phyloP scores from a whole-genome alignment of 2,797 vertebrate genomes.

The Darevskia nairensis region DNA sequence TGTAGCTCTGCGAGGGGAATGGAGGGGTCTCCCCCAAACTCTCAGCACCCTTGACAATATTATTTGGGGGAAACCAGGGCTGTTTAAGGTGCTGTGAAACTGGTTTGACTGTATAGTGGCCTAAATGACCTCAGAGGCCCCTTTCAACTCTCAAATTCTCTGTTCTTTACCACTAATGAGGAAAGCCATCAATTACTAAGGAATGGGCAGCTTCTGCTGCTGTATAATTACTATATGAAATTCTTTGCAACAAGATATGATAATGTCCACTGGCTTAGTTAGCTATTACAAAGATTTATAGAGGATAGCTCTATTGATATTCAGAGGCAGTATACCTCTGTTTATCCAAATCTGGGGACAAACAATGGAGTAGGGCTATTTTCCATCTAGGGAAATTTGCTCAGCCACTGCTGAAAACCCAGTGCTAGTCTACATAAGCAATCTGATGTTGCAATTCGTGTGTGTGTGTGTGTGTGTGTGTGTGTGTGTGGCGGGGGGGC shows the following conservation, averaged over 20 bases:
- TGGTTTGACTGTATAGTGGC: too few species aligned
- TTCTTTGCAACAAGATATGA: slow-evolving; percentile 60
- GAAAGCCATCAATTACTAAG: slow-evolving; percentile 56
- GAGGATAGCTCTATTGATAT: neutral
- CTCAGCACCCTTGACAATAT: too few species aligned
- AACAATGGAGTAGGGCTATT: neutral
- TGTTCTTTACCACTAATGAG: slow-evolving; percentile 62
- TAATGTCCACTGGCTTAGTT: slow-evolving; percentile 4
- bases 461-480: too few species aligned
- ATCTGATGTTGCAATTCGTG: neutral
- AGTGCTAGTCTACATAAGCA: neutral
- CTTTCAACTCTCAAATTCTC: slow-evolving; percentile 29
- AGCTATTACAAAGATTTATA: neutral
- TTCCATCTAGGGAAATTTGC: neutral
- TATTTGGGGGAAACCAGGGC: too few species aligned
- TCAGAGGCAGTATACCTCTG: neutral
- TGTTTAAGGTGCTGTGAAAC: too few species aligned
- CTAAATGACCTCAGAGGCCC: too few species aligned
- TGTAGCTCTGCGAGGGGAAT: too few species aligned
- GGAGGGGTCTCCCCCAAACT: too few species aligned
- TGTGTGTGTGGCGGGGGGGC: too few species aligned
- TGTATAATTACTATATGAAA: slow-evolving; percentile 63
- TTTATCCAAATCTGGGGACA: neutral
- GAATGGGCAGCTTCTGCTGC: neutral
- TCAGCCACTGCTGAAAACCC: neutral